Evolutionary conservation across 2,113 vertebrate genomes (phyloP).

Genomic region (Eidolon helvum): DNA sequence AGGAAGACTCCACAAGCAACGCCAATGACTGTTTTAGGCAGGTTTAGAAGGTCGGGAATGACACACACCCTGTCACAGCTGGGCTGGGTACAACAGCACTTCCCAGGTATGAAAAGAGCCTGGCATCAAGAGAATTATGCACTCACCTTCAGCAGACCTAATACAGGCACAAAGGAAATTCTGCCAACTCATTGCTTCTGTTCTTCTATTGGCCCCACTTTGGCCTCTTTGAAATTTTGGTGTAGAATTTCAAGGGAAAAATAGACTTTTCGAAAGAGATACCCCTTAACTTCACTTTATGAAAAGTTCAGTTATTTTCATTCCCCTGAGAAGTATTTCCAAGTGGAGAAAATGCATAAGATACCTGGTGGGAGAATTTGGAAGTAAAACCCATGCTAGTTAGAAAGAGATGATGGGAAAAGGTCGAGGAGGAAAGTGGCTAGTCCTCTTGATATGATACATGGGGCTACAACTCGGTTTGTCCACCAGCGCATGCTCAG

Average conservation of each 20-base stretch:
- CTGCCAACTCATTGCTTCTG: neutral
- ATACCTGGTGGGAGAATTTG: neutral
- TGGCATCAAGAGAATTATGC: neutral
- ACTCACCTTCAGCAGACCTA: too few relatives aligned
- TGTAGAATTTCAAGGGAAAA: neutral
- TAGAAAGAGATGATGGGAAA: neutral
- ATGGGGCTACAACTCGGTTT: neutral
- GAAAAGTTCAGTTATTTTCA: neutral
- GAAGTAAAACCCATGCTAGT: neutral
- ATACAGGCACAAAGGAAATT: too few relatives aligned
- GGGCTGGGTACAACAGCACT: neutral
- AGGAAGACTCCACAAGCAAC: conserved; percentile 30
- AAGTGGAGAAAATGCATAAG: neutral
- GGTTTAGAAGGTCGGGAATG: conserved; percentile 18
- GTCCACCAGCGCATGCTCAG: neutral
- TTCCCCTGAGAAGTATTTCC: neutral
- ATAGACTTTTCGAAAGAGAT: neutral
- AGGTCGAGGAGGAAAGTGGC: too few relatives aligned
- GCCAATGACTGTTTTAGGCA: conserved; percentile 24
- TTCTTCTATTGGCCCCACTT: neutral
- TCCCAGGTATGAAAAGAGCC: neutral
- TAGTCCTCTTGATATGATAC: neutral
- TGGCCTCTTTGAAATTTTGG: neutral
- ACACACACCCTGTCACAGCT: conserved; percentile 3
- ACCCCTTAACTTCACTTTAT: neutral